Evolutionary conservation across 1,140 invertebrate genomes (phyloP).

Genomic region (Diachasma alloeum): DNA sequence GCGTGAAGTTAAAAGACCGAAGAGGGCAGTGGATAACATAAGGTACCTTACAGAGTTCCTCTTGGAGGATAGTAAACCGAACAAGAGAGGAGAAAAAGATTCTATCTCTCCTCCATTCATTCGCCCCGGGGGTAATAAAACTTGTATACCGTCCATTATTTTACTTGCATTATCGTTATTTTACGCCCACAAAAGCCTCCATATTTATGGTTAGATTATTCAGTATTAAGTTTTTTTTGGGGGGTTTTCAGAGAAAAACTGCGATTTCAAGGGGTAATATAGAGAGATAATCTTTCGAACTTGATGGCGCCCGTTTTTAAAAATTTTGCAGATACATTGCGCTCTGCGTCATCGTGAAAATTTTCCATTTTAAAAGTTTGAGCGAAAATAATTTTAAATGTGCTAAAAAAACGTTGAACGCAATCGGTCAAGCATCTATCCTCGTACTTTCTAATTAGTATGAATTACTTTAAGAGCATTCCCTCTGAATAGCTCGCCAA

Average conservation of each 20-base stretch:
- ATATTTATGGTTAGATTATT: slow-evolving; percentile 62
- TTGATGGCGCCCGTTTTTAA: not conserved
- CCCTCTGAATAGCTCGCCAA: too few relatives aligned
- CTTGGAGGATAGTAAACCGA: not conserved
- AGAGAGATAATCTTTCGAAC: not conserved
- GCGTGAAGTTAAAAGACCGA: not conserved
- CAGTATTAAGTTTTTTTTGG: slow-evolving; percentile 46
- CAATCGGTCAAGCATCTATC: too few relatives aligned
- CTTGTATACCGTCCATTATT: slow-evolving; percentile 57
- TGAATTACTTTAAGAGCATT: too few relatives aligned
- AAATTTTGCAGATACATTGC: too few relatives aligned
- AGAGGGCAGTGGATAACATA: not conserved
- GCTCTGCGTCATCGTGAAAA: too few relatives aligned
- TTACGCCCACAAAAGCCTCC: slow-evolving; percentile 55
- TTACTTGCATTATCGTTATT: slow-evolving; percentile 63
- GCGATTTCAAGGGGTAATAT: not conserved
- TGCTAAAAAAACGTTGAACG: too few relatives aligned
- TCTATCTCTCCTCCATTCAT: slow-evolving; percentile 57
- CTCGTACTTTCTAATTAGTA: too few relatives aligned
- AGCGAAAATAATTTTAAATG: too few relatives aligned
- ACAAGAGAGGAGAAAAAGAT: slow-evolving; percentile 39
- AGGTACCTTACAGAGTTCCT: not conserved
- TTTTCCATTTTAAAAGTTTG: too few relatives aligned
- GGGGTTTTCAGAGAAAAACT: not conserved
- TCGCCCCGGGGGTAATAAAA: slow-evolving; percentile 57